phyloP scores from a whole-genome alignment of 2,797 vertebrate genomes.

The Coregonus suidteri region DNA sequence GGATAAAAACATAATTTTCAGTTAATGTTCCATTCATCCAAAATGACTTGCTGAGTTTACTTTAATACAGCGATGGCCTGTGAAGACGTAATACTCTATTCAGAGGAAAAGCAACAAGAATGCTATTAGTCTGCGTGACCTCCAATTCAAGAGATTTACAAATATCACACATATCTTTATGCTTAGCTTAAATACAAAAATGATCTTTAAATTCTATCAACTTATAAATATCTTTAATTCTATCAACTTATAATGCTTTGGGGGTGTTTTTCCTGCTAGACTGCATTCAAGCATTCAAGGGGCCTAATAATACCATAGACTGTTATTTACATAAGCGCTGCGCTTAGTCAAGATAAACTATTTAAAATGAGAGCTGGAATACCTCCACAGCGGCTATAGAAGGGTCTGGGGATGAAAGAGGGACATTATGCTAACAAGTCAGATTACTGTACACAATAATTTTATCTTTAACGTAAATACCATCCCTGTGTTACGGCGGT shows the following conservation, averaged over 20 bases:
- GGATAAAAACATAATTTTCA: conserved; percentile 46
- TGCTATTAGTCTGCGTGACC: conserved; percentile 75
- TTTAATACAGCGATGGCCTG: conserved; percentile 60
- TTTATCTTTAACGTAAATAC: conserved; percentile 87
- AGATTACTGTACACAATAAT: conserved; percentile 88
- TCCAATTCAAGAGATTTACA: conserved; percentile 71
- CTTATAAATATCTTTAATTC: conserved; percentile 80
- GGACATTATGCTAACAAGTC: conserved; percentile 85
- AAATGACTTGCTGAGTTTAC: conserved; percentile 52
- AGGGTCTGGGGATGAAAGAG: conserved; percentile 72
- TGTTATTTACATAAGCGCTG: conserved; percentile 79
- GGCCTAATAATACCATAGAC: conserved; percentile 78
- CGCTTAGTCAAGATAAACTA: conserved; percentile 80
- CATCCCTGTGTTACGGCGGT: conserved; percentile 70
- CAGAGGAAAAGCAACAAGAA: conserved; percentile 66
- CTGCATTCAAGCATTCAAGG: conserved; percentile 73
- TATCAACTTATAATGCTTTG: conserved; percentile 79
- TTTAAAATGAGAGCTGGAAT: conserved; percentile 74
- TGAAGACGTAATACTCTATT: conserved; percentile 73
- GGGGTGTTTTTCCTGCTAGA: too few relatives aligned
- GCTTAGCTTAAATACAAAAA: conserved; percentile 63
- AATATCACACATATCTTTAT: conserved; percentile 69
- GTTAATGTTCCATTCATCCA: conserved; percentile 46
- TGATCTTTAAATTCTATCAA: conserved; percentile 77
- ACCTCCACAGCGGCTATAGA: conserved; percentile 73